Evolutionary conservation across 2,888 invertebrate species (phyloP).

Genomic region (Tetragonisca angustula): DNA sequence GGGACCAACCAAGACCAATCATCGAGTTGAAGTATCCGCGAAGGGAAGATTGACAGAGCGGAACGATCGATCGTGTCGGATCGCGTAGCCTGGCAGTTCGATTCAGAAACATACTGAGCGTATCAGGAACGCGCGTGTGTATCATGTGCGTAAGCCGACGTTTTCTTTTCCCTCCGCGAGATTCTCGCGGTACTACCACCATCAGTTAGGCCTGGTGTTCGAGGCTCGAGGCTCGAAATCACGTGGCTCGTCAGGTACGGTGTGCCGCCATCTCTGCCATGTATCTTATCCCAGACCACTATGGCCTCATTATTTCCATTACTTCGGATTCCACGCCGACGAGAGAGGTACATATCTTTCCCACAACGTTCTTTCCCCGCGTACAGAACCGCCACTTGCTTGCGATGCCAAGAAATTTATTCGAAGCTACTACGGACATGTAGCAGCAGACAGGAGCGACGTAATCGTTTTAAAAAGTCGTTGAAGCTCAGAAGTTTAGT

Average conservation of each 20-base stretch:
- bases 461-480: too few relatives aligned
- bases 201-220: slow-evolving; percentile 43
- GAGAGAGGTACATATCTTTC: slow-evolving; percentile 48
- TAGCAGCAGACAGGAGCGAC: neutral
- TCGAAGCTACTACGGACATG: slow-evolving; percentile 18
- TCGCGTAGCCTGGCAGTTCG: slow-evolving; percentile 36
- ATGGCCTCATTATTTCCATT: slow-evolving; percentile 77
- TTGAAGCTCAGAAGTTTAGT: too few relatives aligned
- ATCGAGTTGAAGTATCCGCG: slow-evolving; percentile 23
- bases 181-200: slow-evolving; percentile 57
- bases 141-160: slow-evolving; percentile 30
- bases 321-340: slow-evolving; percentile 67
- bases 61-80: slow-evolving; percentile 57
- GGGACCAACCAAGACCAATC: slow-evolving; percentile 21
- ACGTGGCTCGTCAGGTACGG: slow-evolving; percentile 45
- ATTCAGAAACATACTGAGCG: slow-evolving; percentile 42
- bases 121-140: neutral
- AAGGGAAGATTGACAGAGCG: slow-evolving; percentile 48
- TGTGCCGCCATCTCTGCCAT: slow-evolving; percentile 64
- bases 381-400: slow-evolving; percentile 46
- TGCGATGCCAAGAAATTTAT: slow-evolving; percentile 37
- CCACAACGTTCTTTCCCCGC: slow-evolving; percentile 45
- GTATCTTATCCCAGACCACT: slow-evolving; percentile 68
- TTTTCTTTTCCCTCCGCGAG: slow-evolving; percentile 8
- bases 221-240: slow-evolving; percentile 52